A percentile compares a stretch with the other conserved stretches of the same genome.
These are phyloP conservation scores for Barbus barbus DNA, from an alignment of 2,113 vertebrate species.

Conservation along the genomic window DNA sequence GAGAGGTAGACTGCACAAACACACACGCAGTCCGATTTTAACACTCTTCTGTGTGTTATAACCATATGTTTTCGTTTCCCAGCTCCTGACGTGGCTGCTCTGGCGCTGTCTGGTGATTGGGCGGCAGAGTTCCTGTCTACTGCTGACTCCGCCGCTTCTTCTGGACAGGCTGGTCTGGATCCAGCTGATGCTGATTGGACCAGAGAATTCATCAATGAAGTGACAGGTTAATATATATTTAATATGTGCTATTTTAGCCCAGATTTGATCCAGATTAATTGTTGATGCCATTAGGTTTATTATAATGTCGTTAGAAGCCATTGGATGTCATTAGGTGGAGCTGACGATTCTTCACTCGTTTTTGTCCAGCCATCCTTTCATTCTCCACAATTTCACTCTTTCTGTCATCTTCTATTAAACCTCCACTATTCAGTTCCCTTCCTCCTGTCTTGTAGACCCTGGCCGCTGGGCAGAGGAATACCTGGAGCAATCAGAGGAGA, in stretches of 20 bases:
- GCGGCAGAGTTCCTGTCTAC: conserved; percentile 87
- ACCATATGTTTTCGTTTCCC: conserved; percentile 12
- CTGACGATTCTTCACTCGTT: neutral
- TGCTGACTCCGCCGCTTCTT: conserved; percentile 75
- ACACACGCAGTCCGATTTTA: neutral
- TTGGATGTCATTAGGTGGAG: neutral
- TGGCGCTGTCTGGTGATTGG: conserved; percentile 96
- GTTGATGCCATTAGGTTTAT: neutral
- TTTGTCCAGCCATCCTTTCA: neutral
- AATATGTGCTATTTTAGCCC: too few relatives aligned
- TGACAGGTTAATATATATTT: conserved; percentile 77
- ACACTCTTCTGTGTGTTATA: neutral
- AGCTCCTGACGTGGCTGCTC: conserved; percentile 95
- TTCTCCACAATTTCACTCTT: conserved; percentile 30
- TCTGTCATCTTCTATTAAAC: neutral
- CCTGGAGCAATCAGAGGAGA: conserved; percentile 96
- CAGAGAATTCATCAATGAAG: conserved; percentile 94
- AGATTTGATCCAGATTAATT: too few relatives aligned
- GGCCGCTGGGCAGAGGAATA: conserved; percentile 97
- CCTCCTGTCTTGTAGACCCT: conserved; percentile 77
- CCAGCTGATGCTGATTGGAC: conserved; percentile 93
- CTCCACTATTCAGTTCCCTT: neutral
- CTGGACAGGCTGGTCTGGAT: conserved; percentile 74
- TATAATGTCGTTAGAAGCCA: neutral
- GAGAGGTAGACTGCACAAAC: conserved; percentile 77